Conservation (phyloP, 1,140 invertebrate genomes). For the Drosophila tropicalis region DNA sequence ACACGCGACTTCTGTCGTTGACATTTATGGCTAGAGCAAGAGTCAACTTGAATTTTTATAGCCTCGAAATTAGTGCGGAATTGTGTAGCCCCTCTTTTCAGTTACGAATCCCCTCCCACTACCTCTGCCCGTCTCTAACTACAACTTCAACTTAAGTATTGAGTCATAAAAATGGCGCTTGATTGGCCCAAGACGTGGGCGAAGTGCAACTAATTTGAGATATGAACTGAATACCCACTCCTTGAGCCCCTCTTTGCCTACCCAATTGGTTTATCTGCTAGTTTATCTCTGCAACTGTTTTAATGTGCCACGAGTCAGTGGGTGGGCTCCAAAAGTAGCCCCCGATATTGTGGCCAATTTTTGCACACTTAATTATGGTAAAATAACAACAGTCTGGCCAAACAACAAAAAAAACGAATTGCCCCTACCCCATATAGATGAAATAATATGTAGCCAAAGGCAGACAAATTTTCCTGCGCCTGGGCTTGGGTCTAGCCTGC, state of each 20-base stretch:
- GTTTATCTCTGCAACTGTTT: slow-evolving; percentile 67
- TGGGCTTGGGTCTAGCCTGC: slow-evolving; percentile 46
- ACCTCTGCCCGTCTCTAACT: background rate
- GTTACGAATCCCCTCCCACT: background rate
- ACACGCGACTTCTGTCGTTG: slow-evolving; percentile 71
- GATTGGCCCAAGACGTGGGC: slow-evolving; percentile 70
- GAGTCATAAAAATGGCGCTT: slow-evolving; percentile 75
- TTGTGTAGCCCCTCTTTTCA: slow-evolving; percentile 31
- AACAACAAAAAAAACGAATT: slow-evolving; percentile 37
- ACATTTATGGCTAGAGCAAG: slow-evolving; percentile 61
- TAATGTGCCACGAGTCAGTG: slow-evolving; percentile 54
- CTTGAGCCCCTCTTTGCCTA: background rate
- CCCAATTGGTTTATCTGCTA: slow-evolving; percentile 38
- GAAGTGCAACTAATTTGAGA: slow-evolving; percentile 75
- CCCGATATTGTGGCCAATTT: slow-evolving; percentile 58
- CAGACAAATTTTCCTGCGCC: slow-evolving; percentile 11
- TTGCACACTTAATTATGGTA: slow-evolving; percentile 74
- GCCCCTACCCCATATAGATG: slow-evolving; percentile 21
- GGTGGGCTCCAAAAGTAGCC: slow-evolving; percentile 34
- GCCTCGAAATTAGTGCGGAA: slow-evolving; percentile 72
- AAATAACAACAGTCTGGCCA: slow-evolving; percentile 63
- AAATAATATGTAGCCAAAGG: slow-evolving; percentile 76
- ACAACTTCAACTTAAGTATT: slow-evolving; percentile 44
- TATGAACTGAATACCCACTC: slow-evolving; percentile 25
- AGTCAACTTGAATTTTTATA: slow-evolving; percentile 76